phyloP scores from a whole-genome alignment of 2,888 invertebrate genomes.

The Eupithecia vulgata region DNA sequence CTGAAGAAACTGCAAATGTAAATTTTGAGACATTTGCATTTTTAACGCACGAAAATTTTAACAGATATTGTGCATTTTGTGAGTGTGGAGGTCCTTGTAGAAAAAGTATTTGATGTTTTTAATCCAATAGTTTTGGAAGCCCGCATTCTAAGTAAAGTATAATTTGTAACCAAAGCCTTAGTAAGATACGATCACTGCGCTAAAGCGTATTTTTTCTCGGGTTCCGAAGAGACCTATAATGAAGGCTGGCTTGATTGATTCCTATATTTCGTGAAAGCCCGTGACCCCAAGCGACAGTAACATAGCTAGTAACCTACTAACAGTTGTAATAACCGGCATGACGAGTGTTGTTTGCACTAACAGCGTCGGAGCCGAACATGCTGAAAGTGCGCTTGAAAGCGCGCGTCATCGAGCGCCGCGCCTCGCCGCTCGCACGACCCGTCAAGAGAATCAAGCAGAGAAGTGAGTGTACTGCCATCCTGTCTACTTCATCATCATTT shows the following conservation, averaged over 20 bases:
- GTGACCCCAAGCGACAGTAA: not conserved
- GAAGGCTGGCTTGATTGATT: not conserved
- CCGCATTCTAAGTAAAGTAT: not conserved
- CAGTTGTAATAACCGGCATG: slow-evolving; percentile 55
- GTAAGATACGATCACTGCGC: not conserved
- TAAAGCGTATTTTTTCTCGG: not conserved
- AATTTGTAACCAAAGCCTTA: not conserved
- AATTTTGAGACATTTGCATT: not conserved
- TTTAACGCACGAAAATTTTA: slow-evolving; percentile 11
- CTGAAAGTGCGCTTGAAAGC: slow-evolving; percentile 96
- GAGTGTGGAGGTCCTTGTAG: not conserved
- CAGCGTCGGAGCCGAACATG: slow-evolving; percentile 98
- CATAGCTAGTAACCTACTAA: slow-evolving; percentile 8
- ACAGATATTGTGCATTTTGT: slow-evolving; percentile 9
- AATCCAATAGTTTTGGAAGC: not conserved
- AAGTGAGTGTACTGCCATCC: slow-evolving; percentile 69
- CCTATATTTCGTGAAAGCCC: not conserved
- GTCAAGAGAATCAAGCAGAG: slow-evolving; percentile 89
- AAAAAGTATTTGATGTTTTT: not conserved
- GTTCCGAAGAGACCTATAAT: not conserved
- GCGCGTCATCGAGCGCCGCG: slow-evolving; percentile 97
- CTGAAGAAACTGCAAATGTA: not conserved
- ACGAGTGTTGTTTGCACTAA: slow-evolving; percentile 61
- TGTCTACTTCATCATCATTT: not conserved
- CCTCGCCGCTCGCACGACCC: slow-evolving; percentile 94